Percentiles rank a stretch among this genome's conserved stretches.
phyloP scores from a whole-genome alignment of 2,113 vertebrate genomes.

The Entomyzon cyanotis region DNA sequence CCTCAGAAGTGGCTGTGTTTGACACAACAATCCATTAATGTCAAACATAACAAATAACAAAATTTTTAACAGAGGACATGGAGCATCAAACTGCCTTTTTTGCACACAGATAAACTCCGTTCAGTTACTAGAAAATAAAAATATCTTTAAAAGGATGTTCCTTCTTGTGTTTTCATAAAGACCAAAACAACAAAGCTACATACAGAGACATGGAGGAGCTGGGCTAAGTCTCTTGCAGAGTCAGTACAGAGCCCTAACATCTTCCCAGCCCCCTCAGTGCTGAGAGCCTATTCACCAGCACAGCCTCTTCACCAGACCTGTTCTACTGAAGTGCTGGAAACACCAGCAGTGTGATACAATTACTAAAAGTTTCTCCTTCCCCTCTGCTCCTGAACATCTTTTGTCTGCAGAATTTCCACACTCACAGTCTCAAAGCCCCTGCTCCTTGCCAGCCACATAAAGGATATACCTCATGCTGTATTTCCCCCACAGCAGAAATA shows the following conservation, averaged over 20 bases:
- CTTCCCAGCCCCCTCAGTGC: not conserved
- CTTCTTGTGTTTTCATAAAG: not conserved
- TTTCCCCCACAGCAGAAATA: not conserved
- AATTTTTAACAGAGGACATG: not conserved
- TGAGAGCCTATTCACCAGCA: not conserved
- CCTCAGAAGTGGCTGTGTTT: not conserved
- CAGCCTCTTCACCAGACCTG: not conserved
- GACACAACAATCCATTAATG: not conserved
- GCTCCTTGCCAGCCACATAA: rapidly evolving
- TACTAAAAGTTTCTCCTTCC: not conserved
- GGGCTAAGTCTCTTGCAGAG: not conserved
- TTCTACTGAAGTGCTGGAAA: not conserved
- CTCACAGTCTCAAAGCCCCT: not conserved
- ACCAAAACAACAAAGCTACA: not conserved
- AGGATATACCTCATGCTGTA: rapidly evolving
- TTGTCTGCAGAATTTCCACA: not conserved
- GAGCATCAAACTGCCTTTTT: not conserved
- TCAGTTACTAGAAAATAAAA: not conserved
- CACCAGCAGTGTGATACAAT: not conserved
- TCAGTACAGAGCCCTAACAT: rapidly evolving
- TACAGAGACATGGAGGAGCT: not conserved
- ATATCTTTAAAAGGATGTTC: not conserved
- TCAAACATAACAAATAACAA: not conserved
- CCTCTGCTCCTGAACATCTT: not conserved
- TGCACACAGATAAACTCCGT: not conserved